A percentile compares a stretch with the other conserved stretches of the same genome.
Evolutionary conservation across 2,797 vertebrate genomes (phyloP).

Genomic region (Ambastaia sidthimunki): DNA sequence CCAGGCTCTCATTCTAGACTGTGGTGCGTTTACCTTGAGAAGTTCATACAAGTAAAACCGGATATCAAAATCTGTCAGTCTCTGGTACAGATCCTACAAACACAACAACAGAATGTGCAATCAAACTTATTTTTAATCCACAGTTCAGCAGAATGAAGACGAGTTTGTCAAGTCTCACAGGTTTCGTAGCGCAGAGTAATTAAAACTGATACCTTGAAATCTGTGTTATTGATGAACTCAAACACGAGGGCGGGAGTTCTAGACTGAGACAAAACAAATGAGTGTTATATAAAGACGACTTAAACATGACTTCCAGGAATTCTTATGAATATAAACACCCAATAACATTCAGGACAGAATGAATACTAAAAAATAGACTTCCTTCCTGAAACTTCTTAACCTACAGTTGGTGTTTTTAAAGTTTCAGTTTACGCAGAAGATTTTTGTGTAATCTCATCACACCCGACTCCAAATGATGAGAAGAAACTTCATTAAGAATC

Average conservation of each 20-base stretch:
- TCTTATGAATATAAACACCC: not conserved
- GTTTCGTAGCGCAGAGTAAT: not conserved
- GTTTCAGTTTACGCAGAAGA: not conserved
- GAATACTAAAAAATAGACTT: not conserved
- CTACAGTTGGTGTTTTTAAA: not conserved
- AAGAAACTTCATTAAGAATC: not conserved
- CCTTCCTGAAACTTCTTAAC: not conserved
- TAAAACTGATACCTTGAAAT: conserved; percentile 91
- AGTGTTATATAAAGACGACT: not conserved
- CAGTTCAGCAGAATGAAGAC: not conserved
- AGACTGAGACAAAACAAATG: conserved; percentile 82
- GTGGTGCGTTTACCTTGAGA: conserved; percentile 86
- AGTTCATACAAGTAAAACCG: conserved; percentile 99
- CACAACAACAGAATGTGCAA: conserved; percentile 31
- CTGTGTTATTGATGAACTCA: conserved; percentile 99
- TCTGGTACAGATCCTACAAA: conserved; percentile 96
- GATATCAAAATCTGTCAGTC: conserved; percentile 97
- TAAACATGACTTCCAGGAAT: not conserved
- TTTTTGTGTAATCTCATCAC: not conserved
- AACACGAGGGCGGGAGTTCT: conserved; percentile 98
- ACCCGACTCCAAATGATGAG: not conserved
- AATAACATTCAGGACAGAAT: not conserved
- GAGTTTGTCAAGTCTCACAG: not conserved
- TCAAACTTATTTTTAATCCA: not conserved
- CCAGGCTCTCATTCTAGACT: not conserved